Base-by-base conservation (phyloP, 2,888 invertebrate species). In the Torymus texanus region DNA sequence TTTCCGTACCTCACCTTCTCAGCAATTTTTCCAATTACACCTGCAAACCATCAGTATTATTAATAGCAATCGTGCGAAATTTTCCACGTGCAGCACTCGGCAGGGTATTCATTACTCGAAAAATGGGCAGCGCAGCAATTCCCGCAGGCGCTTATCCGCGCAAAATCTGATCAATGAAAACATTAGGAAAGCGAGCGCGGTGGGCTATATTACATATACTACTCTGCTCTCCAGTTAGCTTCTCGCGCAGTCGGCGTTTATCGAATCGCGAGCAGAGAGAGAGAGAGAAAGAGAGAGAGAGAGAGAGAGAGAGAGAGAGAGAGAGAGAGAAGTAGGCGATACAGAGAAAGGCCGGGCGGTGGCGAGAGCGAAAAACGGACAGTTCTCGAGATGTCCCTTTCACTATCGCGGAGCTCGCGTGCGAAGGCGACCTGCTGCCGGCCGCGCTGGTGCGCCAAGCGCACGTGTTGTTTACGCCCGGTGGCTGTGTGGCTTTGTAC, bases 331-430 rank as follows among this genome's bases (percentile, higher is more conserved):
- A 68, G 21, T 51, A 29, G 62, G 16, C 61, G n/a, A 41, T 53
- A 51, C 62, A 50, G 58, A n/a, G 13, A 53, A 14, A 55, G 8
- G 51, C 58, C 0, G 3, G 51, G 24, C 61, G 21, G 29, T 21
- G 29, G 41, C 41, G 8, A 41, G 58, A 16, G 73, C 53, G 63
- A 70, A 70, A 70, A 67, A 59, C 24, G 55, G 41, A 41, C 41
- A 41, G 41, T 41, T 41, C 41, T 41, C 56, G 59, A 41, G 76
- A 72, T 77, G 72, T 72, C 76, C 76, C 76, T 77, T 77, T 77
- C 77, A 77, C 77, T 77, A 77, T 77, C 72, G 63, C 55, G 77
- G 58, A 71, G 58, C 71, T 71, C 77, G 65, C 58, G 70, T 62
- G 63, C 63, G 56, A 66, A 66, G 50, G 56, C 56, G 59, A 41